These are phyloP conservation scores for Oxyteleia sp. DNA, from an alignment of 2,888 invertebrate genomes.

Conservation along the genomic window DNA sequence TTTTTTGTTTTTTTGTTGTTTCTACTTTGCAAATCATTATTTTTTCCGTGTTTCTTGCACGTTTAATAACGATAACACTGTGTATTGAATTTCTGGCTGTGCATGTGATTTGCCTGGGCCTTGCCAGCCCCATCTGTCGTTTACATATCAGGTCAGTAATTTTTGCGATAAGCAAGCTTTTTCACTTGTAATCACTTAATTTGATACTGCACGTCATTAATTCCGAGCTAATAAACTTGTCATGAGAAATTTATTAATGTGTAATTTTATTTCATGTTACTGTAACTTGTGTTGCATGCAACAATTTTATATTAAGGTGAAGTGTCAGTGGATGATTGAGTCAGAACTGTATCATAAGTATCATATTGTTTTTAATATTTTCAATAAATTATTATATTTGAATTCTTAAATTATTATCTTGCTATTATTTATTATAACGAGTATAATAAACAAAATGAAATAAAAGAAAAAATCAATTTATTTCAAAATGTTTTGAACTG, in stretches of 20 bases:
- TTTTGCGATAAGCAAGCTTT: conserved; percentile 61
- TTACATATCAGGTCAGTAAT: conserved; percentile 88
- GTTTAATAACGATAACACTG: conserved; percentile 71
- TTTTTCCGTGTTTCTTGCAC: conserved; percentile 39
- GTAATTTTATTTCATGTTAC: neutral
- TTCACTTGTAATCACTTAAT: conserved; percentile 37
- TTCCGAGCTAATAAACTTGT: neutral
- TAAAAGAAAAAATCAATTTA: no score
- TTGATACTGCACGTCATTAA: conserved; percentile 1
- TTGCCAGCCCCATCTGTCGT: conserved; percentile 87
- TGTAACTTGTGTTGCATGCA: neutral
- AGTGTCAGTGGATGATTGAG: no score
- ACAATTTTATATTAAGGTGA: neutral
- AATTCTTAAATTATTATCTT: no score
- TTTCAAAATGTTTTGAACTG: no score
- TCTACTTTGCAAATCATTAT: neutral
- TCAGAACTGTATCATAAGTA: no score
- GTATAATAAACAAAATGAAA: no score
- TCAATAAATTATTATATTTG: no score
- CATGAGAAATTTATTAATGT: neutral
- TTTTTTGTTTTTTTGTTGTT: neutral
- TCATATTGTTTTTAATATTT: no score
- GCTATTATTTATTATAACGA: no score
- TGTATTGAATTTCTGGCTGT: conserved; percentile 88
- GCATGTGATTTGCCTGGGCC: conserved; percentile 90